Conservation (phyloP, 2,797 vertebrate genomes). For the Schizopygopsis malacanthus region DNA sequence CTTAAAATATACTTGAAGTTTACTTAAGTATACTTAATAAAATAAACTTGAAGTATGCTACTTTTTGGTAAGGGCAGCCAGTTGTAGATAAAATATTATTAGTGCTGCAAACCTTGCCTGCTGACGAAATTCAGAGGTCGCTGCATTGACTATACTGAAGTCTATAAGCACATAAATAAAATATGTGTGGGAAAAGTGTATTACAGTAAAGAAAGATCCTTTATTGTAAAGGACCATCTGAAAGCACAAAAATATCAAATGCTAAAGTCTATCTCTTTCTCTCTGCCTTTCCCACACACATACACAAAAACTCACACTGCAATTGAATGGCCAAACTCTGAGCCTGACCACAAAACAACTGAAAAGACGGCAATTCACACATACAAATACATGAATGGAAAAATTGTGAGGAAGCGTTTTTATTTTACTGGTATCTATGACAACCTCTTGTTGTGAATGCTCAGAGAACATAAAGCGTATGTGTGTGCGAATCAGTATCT, state of each 20-base stretch:
- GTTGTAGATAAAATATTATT: neutral
- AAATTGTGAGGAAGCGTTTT: conserved; percentile 15
- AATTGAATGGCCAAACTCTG: conserved; percentile 1
- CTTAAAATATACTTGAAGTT: too few species aligned
- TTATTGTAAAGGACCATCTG: neutral
- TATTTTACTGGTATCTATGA: conserved; percentile 55
- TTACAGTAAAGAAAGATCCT: neutral
- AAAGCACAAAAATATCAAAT: conserved; percentile 30
- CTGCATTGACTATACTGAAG: neutral
- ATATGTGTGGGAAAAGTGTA: neutral
- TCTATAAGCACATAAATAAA: conserved; percentile 7
- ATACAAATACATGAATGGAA: conserved; percentile 45
- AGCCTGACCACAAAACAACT: conserved; percentile 18
- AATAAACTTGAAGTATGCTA: too few species aligned
- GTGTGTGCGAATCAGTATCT: conserved; percentile 27
- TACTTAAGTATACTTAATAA: too few species aligned
- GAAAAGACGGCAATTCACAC: conserved; percentile 20
- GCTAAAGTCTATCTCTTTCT: neutral
- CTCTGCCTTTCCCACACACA: conserved; percentile 16
- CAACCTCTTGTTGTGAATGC: conserved; percentile 56
- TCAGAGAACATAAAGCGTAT: conserved; percentile 37
- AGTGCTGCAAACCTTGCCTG: neutral
- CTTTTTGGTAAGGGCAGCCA: too few species aligned
- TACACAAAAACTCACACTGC: conserved; percentile 1
- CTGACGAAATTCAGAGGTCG: neutral